Conservation (phyloP, 64 coral and sea anemone genomes). For the Trachythela sp. region DNA sequence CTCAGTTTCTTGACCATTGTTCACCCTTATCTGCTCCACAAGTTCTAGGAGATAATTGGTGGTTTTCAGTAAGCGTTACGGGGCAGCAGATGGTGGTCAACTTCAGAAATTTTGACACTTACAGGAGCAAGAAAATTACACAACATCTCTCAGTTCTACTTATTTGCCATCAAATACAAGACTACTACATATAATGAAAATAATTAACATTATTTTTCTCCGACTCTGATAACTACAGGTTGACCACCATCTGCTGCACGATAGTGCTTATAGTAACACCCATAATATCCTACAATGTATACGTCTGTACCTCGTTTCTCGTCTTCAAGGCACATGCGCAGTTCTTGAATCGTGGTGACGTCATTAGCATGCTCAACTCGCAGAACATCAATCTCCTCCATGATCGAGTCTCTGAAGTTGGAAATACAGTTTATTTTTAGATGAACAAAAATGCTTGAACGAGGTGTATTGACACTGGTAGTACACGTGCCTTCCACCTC, state of each 20-base stretch:
- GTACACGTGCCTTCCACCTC: too few species aligned
- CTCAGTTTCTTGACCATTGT: not conserved
- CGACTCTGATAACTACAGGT: too few species aligned
- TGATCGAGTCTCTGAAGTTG: slow-evolving; percentile 47
- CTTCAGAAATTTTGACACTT: too few species aligned
- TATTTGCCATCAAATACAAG: too few species aligned
- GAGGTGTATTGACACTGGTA: not conserved
- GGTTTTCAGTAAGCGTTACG: too few species aligned
- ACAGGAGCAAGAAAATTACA: too few species aligned
- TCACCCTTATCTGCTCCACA: not conserved
- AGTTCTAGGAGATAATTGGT: not conserved
- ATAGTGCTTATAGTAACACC: too few species aligned
- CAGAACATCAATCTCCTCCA: slow-evolving; percentile 69
- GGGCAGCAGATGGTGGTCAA: too few species aligned
- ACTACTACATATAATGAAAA: too few species aligned
- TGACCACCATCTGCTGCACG: too few species aligned
- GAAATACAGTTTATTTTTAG: not conserved
- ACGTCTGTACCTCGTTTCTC: slow-evolving; percentile 51
- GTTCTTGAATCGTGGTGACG: slow-evolving; percentile 62
- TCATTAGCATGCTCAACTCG: slow-evolving; percentile 62
- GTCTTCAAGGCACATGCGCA: slow-evolving; percentile 53
- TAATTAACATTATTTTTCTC: too few species aligned
- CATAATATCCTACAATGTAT: not conserved
- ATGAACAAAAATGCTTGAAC: not conserved
- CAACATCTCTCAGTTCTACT: too few species aligned